phyloP scores from a whole-genome alignment of 2,797 vertebrate species.

The Parambassis ranga region DNA sequence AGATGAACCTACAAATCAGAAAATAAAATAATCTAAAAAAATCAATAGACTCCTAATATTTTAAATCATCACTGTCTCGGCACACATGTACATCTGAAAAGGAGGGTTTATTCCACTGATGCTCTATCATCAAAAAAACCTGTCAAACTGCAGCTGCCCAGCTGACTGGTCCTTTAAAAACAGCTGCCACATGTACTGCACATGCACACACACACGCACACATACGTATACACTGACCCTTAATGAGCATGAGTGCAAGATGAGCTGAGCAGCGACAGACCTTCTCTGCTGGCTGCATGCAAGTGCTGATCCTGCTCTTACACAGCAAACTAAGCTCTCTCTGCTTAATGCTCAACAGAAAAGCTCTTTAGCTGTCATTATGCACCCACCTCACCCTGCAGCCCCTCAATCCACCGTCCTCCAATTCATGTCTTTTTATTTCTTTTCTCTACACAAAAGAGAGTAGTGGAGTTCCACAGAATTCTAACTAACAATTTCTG shows the following conservation, averaged over 20 bases:
- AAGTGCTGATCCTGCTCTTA: constrained; percentile 72
- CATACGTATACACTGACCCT: neutral
- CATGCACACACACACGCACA: constrained; percentile 7
- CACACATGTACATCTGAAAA: too few species aligned
- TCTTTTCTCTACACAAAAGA: too few species aligned
- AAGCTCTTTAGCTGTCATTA: constrained; percentile 76
- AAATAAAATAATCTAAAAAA: too few species aligned
- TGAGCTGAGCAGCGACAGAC: constrained; percentile 35
- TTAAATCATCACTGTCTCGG: too few species aligned
- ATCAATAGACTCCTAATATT: too few species aligned
- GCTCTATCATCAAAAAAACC: constrained; percentile 12
- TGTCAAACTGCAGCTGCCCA: constrained; percentile 11
- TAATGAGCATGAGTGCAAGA: constrained; percentile 25
- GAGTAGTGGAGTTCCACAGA: too few species aligned
- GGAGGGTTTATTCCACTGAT: too few species aligned
- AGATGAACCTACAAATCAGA: too few species aligned
- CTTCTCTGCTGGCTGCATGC: constrained; percentile 26
- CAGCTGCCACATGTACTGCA: constrained; percentile 9
- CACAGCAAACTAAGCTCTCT: constrained; percentile 71
- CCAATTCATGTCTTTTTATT: too few species aligned
- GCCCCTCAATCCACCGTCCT: constrained; percentile 27
- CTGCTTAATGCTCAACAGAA: constrained; percentile 69
- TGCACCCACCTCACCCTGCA: constrained; percentile 14
- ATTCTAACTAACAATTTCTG: too few species aligned
- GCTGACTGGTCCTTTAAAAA: constrained; percentile 31